These are phyloP conservation scores for Tetragonula carbonaria DNA, from an alignment of 2,888 invertebrate species.

Conservation along the genomic window DNA sequence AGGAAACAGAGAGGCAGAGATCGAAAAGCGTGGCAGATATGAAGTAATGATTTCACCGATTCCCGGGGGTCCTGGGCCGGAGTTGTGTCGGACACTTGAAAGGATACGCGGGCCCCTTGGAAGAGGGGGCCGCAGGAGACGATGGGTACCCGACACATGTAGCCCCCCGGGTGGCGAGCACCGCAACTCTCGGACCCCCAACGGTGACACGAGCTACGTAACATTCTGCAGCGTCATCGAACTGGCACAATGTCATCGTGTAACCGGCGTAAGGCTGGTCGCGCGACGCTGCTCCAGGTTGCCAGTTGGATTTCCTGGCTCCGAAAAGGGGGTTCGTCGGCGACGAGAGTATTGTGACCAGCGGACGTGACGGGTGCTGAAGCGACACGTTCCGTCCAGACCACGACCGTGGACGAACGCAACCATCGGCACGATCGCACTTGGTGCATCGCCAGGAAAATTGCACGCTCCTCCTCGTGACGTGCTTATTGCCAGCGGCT, in stretches of 20 bases:
- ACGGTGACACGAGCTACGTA: constrained; percentile 74
- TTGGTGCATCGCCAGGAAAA: constrained; percentile 65
- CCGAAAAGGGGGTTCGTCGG: not conserved
- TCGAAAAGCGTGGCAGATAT: constrained; percentile 53
- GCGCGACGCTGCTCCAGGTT: not conserved
- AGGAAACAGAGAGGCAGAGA: not conserved
- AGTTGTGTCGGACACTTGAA: constrained; percentile 78
- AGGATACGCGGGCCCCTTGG: constrained; percentile 65
- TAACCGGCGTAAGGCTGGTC: constrained; percentile 37
- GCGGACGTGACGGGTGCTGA: not conserved
- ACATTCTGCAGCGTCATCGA: constrained; percentile 81
- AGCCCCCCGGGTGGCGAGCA: constrained; percentile 77
- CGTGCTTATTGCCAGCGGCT: constrained; percentile 70
- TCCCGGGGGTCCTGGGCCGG: constrained; percentile 62
- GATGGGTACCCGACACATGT: constrained; percentile 79
- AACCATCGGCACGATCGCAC: constrained; percentile 60
- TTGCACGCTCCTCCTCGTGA: constrained; percentile 67
- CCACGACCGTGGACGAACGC: constrained; percentile 45
- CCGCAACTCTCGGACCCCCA: constrained; percentile 77
- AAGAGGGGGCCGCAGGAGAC: constrained; percentile 45
- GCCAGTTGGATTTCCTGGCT: not conserved
- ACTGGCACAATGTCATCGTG: constrained; percentile 63
- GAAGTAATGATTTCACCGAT: constrained; percentile 76
- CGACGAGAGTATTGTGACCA: not conserved
- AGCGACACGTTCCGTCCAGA: not conserved